Evolutionary conservation across 53 echinoderm and acorn worm species (phyloP).

Genomic region (Glandiceps talaboti): DNA sequence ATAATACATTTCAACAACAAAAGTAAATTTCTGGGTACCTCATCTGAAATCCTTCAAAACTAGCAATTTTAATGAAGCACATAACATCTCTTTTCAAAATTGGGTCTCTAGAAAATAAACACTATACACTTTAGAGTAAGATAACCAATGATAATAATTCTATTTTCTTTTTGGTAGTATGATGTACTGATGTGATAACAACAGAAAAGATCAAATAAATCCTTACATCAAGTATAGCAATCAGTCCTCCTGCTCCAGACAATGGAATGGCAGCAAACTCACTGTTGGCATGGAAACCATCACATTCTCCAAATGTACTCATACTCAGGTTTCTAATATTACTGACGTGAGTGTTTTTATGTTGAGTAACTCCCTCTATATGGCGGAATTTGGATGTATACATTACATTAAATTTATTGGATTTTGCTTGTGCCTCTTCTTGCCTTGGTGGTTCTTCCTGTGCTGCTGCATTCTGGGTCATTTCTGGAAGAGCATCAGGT

Average conservation of each 20-base stretch:
- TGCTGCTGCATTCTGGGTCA: neutral
- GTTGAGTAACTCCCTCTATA: slow-evolving; percentile 37
- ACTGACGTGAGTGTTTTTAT: slow-evolving; percentile 43
- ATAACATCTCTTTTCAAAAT: no score
- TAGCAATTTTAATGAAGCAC: no score
- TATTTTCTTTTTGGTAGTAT: no score
- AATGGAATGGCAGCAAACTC: slow-evolving; percentile 82
- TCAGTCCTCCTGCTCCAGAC: slow-evolving; percentile 60
- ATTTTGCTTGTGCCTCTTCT: neutral
- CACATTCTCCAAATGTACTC: slow-evolving; percentile 77
- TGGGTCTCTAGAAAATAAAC: no score
- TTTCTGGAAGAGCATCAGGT: slow-evolving; percentile 1
- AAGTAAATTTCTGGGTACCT: no score
- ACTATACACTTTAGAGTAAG: no score
- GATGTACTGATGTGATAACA: no score
- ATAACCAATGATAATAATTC: no score
- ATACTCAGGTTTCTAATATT: slow-evolving; percentile 73
- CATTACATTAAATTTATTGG: slow-evolving; percentile 43
- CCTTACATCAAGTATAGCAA: slow-evolving; percentile 82
- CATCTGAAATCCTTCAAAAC: no score
- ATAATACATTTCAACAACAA: no score
- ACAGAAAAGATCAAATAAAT: no score
- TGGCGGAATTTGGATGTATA: slow-evolving; percentile 88
- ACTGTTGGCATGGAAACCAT: slow-evolving; percentile 88
- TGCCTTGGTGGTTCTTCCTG: neutral